Conservation (phyloP, 2,113 vertebrate genomes). For the Rhinichthys klamathensis region DNA sequence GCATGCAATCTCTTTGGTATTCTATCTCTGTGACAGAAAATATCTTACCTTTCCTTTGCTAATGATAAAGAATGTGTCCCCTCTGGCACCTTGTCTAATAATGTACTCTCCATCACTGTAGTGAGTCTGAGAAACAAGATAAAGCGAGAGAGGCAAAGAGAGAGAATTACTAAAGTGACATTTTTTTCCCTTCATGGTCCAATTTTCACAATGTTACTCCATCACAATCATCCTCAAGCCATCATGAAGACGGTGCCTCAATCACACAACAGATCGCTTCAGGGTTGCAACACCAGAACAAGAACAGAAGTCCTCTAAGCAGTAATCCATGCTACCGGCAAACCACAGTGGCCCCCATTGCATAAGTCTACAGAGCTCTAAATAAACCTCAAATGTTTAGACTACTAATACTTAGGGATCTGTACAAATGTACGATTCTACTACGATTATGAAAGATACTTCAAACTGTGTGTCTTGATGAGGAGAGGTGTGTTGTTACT, state of each 20-base stretch:
- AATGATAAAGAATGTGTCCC: slow-evolving; percentile 91
- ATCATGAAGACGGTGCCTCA: not conserved
- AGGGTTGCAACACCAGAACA: not conserved
- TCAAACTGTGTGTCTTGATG: not conserved
- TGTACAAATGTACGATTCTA: not conserved
- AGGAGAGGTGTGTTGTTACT: not conserved
- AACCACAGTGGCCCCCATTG: not conserved
- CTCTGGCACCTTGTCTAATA: slow-evolving; percentile 87
- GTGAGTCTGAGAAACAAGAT: slow-evolving; percentile 77
- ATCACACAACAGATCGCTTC: not conserved
- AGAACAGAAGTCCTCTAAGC: not conserved
- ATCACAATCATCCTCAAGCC: slow-evolving; percentile 15
- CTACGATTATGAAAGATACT: not conserved
- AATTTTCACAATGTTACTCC: slow-evolving; percentile 20
- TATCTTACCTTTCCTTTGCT: slow-evolving; percentile 87
- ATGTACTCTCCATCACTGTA: slow-evolving; percentile 89
- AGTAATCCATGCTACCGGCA: not conserved
- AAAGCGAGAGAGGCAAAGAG: slow-evolving; percentile 32
- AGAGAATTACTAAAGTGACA: slow-evolving; percentile 9
- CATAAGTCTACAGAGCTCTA: not conserved
- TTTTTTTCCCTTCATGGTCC: not conserved
- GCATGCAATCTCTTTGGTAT: not conserved
- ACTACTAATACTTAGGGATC: not conserved
- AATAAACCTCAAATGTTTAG: not conserved
- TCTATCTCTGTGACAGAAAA: not conserved